Conservation (phyloP, 2,888 invertebrate species). For the Rhagophthalmus giganteus region DNA sequence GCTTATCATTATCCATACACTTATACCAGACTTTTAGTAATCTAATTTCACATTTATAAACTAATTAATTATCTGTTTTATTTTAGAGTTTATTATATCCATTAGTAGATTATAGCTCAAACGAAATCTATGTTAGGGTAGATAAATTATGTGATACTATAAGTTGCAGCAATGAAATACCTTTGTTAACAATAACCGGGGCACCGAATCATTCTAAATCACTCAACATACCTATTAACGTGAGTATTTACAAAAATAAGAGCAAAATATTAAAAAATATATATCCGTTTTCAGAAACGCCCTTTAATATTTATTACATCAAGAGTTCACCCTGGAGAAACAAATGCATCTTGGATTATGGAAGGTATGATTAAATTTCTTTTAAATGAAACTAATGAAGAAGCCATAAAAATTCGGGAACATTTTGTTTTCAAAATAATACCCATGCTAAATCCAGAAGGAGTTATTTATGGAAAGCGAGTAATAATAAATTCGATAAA, state of each 20-base stretch:
- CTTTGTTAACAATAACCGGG: slow-evolving; percentile 75
- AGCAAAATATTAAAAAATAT: no score
- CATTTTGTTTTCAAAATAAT: slow-evolving; percentile 82
- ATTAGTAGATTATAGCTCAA: slow-evolving; percentile 37
- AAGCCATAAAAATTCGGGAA: slow-evolving; percentile 63
- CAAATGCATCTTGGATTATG: slow-evolving; percentile 88
- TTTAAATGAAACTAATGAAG: slow-evolving; percentile 60
- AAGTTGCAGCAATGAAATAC: slow-evolving; percentile 69
- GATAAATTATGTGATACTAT: slow-evolving; percentile 73
- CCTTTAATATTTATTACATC: slow-evolving; percentile 74
- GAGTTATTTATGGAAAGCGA: slow-evolving; percentile 85
- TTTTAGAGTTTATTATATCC: slow-evolving; percentile 25
- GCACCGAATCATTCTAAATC: slow-evolving; percentile 58
- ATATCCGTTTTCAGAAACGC: slow-evolving; percentile 62
- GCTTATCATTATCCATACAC: slow-evolving; percentile 89
- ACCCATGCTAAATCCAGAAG: slow-evolving; percentile 88
- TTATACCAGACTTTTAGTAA: slow-evolving; percentile 74
- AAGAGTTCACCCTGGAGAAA: slow-evolving; percentile 86
- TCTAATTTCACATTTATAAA: slow-evolving; percentile 22
- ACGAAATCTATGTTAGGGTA: slow-evolving; percentile 63
- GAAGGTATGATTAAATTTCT: slow-evolving; percentile 74
- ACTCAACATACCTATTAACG: slow-evolving; percentile 57
- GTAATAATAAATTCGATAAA: slow-evolving; percentile 44
- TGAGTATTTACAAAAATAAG: slow-evolving; percentile 50
- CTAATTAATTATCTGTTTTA: neutral